phyloP scores from a whole-genome alignment of 2,113 vertebrate species.

The Phodopus roborovskii region DNA sequence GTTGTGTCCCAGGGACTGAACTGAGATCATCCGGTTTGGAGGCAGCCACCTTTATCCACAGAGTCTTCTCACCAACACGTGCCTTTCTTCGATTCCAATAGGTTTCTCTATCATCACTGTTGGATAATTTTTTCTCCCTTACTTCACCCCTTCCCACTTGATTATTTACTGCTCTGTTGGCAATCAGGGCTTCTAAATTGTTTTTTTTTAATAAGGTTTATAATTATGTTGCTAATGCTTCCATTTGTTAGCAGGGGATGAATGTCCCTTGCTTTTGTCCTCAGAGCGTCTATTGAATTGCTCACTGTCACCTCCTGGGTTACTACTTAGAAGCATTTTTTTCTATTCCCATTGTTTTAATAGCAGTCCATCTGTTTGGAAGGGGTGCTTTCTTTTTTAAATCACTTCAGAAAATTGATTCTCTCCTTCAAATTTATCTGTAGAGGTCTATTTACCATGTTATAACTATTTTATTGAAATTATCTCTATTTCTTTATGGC shows the following conservation, averaged over 20 bases:
- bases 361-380: neutral
- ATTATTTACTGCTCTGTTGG: neutral
- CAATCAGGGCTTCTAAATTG: neutral
- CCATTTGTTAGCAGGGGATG: neutral
- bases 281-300: neutral
- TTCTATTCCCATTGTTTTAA: neutral
- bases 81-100: neutral
- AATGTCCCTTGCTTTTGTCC: neutral
- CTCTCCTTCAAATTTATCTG: neutral
- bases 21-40: neutral
- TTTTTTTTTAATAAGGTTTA: neutral
- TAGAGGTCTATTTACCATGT: neutral
- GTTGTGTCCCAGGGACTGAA: neutral
- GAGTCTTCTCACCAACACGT: neutral
- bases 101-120: neutral
- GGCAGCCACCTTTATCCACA: neutral
- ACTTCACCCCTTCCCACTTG: neutral
- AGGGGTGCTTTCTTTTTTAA: neutral
- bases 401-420: neutral
- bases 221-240: slow-evolving; percentile 5
- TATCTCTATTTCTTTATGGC: neutral
- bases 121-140: neutral
- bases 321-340: neutral
- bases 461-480: neutral
- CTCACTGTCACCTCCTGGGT: neutral